Evolutionary conservation across 2,797 vertebrate genomes (phyloP), one percentile per base, ranked within the genome.

Genomic region (Syndactyla subalaris): DNA sequence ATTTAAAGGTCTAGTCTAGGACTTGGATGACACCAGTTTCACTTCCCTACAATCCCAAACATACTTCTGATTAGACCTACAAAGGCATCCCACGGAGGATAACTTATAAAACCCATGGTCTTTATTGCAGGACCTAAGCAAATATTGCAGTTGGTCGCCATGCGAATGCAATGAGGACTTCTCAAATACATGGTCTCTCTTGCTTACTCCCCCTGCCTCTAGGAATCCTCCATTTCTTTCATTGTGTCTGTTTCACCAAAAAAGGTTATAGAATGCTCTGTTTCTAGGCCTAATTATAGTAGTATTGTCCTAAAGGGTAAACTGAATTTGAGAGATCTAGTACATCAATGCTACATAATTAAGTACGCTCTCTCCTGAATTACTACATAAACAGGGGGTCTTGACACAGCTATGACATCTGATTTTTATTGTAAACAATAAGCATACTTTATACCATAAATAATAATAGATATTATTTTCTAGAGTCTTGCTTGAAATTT

Each of bases 181-280:
- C 39, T 45, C 1, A 6, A 74, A 70, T 17, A 32, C 0, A 0
- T 3, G 24, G 9, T 29, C 14, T 51, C 41, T 46, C 18, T 39
- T 71, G 15, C 22, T 83, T 30, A 17, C 22, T 51, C 6, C 4
- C 5, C 18, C 10, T 58, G 46, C 9, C 20, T 89, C 45, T 70
- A 7, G 1, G 4, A 73, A 59, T 32, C 14, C 6, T 52, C 24
- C 32, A 2, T 52, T 85, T 80, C 43, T 85, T 67, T 41, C 67
- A 24, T 32, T 36, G 29, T 9, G 6, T 71, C 32, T 43, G 7
- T 70, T 80, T 89, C 23, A 48, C 23, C 30, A 73, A 18, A 63
- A 70, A 65, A 84, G 0, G 13, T 39, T 77, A 52, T 30, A 52
- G 29, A 83, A 67, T 34, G 59, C 54, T 85, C 68, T 61, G 6